A percentile compares a stretch with the other conserved stretches of the same genome.
Conservation (phyloP, 2,113 vertebrate species). For the Antennarius striatus region DNA sequence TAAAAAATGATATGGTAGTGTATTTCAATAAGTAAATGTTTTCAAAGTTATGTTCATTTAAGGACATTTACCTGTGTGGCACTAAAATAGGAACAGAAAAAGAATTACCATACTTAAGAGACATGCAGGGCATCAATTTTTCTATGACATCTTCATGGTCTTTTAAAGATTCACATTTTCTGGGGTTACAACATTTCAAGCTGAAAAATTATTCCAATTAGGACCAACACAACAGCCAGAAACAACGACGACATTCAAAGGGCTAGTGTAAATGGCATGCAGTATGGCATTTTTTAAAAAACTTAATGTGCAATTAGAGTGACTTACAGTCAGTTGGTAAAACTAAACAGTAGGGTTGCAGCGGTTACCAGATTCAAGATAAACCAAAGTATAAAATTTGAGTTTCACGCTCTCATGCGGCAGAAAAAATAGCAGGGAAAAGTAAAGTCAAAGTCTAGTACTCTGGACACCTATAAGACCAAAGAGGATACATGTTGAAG, state of each 20-base stretch:
- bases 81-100: not conserved
- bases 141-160: constrained; percentile 42
- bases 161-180: constrained; percentile 45
- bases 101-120: constrained; percentile 6
- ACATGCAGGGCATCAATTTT: constrained; percentile 61
- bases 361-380: no score
- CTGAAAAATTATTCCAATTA: constrained; percentile 30
- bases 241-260: constrained; percentile 32
- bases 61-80: not conserved
- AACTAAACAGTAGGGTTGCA: no score
- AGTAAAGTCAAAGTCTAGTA: not conserved
- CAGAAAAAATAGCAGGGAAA: no score
- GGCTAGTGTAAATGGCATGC: constrained; percentile 36
- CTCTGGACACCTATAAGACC: no score
- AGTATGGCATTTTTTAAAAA: not conserved
- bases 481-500: no score
- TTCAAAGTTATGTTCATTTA: constrained; percentile 5
- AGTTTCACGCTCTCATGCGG: no score
- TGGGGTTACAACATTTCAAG: constrained; percentile 50
- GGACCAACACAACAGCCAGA: constrained; percentile 34
- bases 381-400: no score
- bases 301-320: not conserved
- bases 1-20: no score
- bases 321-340: not conserved
- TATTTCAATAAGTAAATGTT: not conserved